Evolutionary conservation across 2,113 vertebrate species (phyloP).

Genomic region (Sylvietta virens): DNA sequence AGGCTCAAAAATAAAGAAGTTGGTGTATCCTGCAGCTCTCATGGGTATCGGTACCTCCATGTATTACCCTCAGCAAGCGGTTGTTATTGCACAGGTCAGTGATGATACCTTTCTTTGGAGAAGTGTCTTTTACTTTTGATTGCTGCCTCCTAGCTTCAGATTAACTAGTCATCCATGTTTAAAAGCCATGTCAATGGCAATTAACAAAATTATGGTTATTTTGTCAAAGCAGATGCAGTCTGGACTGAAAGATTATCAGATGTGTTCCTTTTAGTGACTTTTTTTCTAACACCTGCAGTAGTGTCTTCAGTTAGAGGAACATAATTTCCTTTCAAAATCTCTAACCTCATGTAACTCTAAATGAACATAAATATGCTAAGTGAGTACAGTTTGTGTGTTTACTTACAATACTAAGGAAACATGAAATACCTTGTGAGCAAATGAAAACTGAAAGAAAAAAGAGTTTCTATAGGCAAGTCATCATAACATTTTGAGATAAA

Average conservation of each 20-base stretch:
- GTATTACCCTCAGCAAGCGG: slow-evolving; percentile 90
- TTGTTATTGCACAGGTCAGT: slow-evolving; percentile 81
- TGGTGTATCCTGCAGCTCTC: slow-evolving; percentile 82
- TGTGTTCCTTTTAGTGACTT: not conserved
- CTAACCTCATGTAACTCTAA: not conserved
- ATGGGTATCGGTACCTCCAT: slow-evolving; percentile 86
- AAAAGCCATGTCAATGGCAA: not conserved
- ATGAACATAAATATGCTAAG: not conserved
- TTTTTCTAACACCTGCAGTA: not conserved
- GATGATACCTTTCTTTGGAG: not conserved
- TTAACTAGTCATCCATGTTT: not conserved
- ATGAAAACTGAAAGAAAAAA: not conserved
- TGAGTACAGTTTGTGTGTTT: not conserved
- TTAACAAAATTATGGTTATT: not conserved
- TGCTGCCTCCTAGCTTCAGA: not conserved
- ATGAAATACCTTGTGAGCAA: not conserved
- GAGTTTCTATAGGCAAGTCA: not conserved
- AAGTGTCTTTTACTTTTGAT: not conserved
- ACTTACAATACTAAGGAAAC: not conserved
- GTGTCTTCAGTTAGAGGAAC: not conserved
- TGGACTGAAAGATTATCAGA: not conserved
- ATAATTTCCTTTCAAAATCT: not conserved
- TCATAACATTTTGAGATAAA: not conserved
- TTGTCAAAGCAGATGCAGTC: not conserved
- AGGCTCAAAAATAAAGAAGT: slow-evolving; percentile 88